Conservation (phyloP, 2,113 vertebrate genomes). For the Catharus fuscescens region DNA sequence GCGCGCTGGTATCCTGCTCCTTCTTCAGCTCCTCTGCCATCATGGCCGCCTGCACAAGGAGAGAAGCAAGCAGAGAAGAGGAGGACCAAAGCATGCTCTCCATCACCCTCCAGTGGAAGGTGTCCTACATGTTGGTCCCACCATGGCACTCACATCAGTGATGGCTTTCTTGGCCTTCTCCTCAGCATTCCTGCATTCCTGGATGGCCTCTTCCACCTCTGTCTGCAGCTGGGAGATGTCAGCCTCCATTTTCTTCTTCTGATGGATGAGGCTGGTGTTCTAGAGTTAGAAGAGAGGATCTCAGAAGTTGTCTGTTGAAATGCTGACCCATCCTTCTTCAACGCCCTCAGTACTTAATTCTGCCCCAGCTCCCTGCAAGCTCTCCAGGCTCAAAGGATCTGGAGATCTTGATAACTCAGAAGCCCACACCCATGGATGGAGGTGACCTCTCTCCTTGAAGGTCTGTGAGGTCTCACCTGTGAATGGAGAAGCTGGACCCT, state of each 20-base stretch:
- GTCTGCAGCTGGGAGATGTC: constrained; percentile 77
- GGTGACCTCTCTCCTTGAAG: background rate
- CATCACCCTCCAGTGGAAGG: background rate
- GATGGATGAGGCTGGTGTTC: constrained; percentile 73
- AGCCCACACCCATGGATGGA: background rate
- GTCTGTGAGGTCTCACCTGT: too few species aligned
- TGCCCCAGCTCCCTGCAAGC: background rate
- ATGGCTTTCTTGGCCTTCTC: background rate
- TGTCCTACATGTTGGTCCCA: background rate
- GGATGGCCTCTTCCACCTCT: constrained; percentile 80
- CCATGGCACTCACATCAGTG: background rate
- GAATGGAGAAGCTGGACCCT: too few species aligned
- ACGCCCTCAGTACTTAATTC: background rate
- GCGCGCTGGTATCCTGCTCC: background rate
- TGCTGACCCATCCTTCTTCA: constrained; percentile 26
- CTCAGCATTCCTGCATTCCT: constrained; percentile 56
- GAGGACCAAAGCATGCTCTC: background rate
- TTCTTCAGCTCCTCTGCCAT: constrained; percentile 11
- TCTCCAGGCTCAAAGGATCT: background rate
- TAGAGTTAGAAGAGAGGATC: background rate
- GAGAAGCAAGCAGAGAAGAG: background rate
- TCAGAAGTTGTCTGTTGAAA: background rate
- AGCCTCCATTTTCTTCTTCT: constrained; percentile 84
- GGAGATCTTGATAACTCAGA: background rate
- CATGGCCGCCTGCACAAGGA: background rate